Evolutionary conservation across 2,113 vertebrate species (phyloP).

Genomic region (Neotragus moschatus): DNA sequence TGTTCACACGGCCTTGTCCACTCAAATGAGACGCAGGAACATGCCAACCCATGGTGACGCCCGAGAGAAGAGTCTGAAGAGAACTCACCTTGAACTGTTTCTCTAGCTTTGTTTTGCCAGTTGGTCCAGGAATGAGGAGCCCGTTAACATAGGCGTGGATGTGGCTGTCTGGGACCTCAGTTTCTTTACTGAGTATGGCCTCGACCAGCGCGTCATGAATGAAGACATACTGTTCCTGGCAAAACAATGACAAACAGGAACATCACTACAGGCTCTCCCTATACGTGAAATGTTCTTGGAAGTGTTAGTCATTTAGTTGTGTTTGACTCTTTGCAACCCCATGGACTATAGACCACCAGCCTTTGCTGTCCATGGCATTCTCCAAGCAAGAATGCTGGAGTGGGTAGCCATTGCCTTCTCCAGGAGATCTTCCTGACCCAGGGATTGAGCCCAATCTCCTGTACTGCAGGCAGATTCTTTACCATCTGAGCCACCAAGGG

Average conservation of each 20-base stretch:
- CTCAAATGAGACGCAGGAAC: background rate
- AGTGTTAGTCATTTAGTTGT: background rate
- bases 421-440: background rate
- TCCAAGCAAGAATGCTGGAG: background rate
- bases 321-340: background rate
- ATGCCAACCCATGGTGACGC: background rate
- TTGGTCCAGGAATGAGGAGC: conserved; percentile 88
- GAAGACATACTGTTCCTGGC: conserved; percentile 95
- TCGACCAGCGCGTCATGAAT: conserved; percentile 94
- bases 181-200: conserved; percentile 91
- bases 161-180: conserved; percentile 86
- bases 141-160: conserved; percentile 92
- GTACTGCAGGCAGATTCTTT: background rate
- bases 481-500: background rate
- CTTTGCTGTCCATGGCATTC: background rate
- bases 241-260: conserved; percentile 43
- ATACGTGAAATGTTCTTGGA: background rate
- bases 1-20: background rate
- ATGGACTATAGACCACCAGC: background rate
- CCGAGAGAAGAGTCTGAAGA: background rate
- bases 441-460: background rate
- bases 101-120: conserved; percentile 89
- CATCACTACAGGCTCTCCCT: background rate
- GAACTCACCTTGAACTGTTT: conserved; percentile 93
- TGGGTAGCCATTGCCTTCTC: background rate